Evolutionary conservation across 2,797 vertebrate species (phyloP).

Genomic region (Bradypus variegatus): DNA sequence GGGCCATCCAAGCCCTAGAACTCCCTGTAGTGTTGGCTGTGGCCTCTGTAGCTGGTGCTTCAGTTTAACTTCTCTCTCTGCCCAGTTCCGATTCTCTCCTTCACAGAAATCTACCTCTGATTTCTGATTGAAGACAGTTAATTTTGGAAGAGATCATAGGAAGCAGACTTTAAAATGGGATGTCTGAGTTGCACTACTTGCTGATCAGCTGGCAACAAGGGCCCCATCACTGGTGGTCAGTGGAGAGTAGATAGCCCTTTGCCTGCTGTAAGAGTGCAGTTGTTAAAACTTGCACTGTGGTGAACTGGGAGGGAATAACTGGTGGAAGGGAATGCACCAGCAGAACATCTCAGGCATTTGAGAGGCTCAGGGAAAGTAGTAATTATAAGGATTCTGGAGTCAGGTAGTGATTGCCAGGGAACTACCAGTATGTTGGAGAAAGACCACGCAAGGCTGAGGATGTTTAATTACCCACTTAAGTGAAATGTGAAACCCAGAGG

Average conservation of each 20-base stretch:
- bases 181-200: background rate
- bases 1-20: background rate
- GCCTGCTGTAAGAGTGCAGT: too few relatives aligned
- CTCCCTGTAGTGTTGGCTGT: background rate
- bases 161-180: background rate
- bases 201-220: background rate
- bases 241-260: accelerated
- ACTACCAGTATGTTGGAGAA: background rate
- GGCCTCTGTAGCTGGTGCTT: background rate
- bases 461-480: background rate
- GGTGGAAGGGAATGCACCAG: accelerated
- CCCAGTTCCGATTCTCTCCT: background rate
- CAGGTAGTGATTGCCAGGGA: background rate
- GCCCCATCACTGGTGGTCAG: background rate
- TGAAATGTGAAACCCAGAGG: background rate
- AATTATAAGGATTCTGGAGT: background rate
- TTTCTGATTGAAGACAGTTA: background rate
- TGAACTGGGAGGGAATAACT: background rate
- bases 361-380: background rate
- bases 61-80: background rate
- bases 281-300: background rate
- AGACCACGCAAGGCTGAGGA: background rate
- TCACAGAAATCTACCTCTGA: background rate
- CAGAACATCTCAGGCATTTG: background rate
- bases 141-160: background rate